Evolutionary conservation across 1,140 invertebrate genomes (phyloP), one percentile per base, ranked within the genome.

Genomic region (Drosophila hydei): DNA sequence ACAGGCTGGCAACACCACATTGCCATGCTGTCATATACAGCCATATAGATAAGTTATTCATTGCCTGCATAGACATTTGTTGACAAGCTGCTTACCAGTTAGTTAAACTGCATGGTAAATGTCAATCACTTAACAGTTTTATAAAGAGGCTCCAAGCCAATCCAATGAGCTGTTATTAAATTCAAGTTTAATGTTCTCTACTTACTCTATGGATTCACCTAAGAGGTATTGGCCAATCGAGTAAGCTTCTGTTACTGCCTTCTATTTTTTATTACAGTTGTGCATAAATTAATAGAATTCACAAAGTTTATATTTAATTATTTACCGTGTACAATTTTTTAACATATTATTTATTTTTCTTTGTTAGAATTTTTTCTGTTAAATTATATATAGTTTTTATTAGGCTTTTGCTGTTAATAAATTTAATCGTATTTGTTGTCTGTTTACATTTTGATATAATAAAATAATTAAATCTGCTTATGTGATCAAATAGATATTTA

Each of bases 251-350:
- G 60, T 19, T n/a, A 21, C 45, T 23, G 11, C 59, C 40, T 60
- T 55, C 23, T 14, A 16, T 47, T 16, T 67, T 65, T 47, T 30
- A 12, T 60, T n/a, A n/a, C n/a, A 3, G 40, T 25, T 58, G 21
- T 70, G 76, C 59, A 79, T 84, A 83, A 79, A 72, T 79, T 72
- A 84, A 79, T 79, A 69, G 33, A 72, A 84, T 72, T 45, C 76
- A 9, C 63, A 77, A 77, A 69, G 59, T 73, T 60, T 64, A 27
- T 60, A 64, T 61, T 81, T 58, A 80, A 73, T 80, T 69, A 80
- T 77, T 80, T 45, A 80, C 51, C 47, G 52, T 47, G 62, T 54
- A 67, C 68, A 19, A 12, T 21, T 54, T 63, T 68, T 75, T 58
- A 19, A 36, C 30, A 64, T 60, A 18, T 38, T 54, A 5, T 48